Evolutionary conservation across 2,113 vertebrate genomes (phyloP).

Genomic region (Ammodramus savannarum): DNA sequence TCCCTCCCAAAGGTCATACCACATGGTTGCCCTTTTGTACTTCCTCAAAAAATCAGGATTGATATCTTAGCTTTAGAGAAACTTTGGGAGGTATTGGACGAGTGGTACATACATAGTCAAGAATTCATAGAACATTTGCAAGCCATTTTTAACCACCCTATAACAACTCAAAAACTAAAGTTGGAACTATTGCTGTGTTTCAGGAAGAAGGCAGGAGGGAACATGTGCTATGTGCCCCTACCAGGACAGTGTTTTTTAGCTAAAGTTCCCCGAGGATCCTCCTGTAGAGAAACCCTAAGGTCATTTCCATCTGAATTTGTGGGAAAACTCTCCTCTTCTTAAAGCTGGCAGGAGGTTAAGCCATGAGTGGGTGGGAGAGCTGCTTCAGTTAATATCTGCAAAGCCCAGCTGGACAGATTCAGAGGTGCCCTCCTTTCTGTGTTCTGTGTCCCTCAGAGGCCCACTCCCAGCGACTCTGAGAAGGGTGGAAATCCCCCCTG

Average conservation of each 20-base stretch:
- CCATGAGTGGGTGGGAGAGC: not conserved
- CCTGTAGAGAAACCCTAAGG: not conserved
- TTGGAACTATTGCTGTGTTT: not conserved
- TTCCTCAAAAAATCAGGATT: not conserved
- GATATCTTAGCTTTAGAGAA: not conserved
- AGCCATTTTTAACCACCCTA: not conserved
- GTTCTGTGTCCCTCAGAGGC: not conserved
- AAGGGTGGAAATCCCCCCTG: not conserved
- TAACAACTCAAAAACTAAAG: not conserved
- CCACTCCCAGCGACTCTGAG: fast-evolving
- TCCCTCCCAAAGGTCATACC: not conserved
- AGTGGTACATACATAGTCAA: not conserved
- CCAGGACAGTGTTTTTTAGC: not conserved
- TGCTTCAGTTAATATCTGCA: not conserved
- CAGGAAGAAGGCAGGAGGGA: not conserved
- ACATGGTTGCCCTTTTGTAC: not conserved
- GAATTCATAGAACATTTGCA: not conserved
- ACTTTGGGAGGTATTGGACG: not conserved
- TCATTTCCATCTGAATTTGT: not conserved
- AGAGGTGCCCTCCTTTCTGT: not conserved
- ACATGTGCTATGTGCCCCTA: fast-evolving
- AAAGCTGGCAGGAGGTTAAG: not conserved
- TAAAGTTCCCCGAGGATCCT: not conserved
- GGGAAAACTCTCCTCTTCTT: not conserved
- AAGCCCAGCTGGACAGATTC: not conserved